Evolutionary conservation across 2,888 invertebrate species (phyloP).

Genomic region (Papilio elwesi): DNA sequence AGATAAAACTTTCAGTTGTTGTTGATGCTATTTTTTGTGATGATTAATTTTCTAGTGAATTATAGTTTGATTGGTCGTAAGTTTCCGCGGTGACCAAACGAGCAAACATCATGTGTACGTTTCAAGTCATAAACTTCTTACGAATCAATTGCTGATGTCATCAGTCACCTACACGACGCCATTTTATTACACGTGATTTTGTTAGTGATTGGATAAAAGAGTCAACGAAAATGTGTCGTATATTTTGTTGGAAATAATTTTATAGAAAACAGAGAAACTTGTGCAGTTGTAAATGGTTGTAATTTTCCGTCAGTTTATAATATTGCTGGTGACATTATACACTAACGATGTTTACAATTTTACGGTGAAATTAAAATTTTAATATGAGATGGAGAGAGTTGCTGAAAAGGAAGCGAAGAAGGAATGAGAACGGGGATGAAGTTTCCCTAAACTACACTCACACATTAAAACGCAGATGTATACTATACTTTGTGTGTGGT

Average conservation of each 20-base stretch:
- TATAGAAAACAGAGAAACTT: background rate
- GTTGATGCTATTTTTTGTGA: background rate
- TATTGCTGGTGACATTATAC: no score
- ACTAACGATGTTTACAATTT: no score
- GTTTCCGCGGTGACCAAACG: slow-evolving; percentile 16
- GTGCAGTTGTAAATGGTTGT: background rate
- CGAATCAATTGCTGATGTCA: slow-evolving; percentile 36
- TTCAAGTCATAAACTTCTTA: slow-evolving; percentile 36
- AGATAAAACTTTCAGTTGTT: background rate
- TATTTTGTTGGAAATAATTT: background rate
- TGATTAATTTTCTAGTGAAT: slow-evolving; percentile 13
- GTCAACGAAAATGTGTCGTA: background rate
- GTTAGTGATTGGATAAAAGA: background rate
- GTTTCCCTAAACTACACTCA: no score
- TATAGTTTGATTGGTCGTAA: background rate
- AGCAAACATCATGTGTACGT: slow-evolving; percentile 19
- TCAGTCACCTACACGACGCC: slow-evolving; percentile 27
- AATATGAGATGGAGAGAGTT: no score
- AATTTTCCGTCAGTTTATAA: background rate
- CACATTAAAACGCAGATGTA: no score
- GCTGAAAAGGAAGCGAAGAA: no score
- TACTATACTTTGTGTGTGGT: no score
- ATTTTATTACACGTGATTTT: slow-evolving; percentile 4
- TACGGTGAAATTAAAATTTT: no score
- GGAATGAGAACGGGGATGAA: no score